Evolutionary conservation across 2,113 vertebrate species (phyloP).

Genomic region (mouse (Mus musculus)): DNA sequence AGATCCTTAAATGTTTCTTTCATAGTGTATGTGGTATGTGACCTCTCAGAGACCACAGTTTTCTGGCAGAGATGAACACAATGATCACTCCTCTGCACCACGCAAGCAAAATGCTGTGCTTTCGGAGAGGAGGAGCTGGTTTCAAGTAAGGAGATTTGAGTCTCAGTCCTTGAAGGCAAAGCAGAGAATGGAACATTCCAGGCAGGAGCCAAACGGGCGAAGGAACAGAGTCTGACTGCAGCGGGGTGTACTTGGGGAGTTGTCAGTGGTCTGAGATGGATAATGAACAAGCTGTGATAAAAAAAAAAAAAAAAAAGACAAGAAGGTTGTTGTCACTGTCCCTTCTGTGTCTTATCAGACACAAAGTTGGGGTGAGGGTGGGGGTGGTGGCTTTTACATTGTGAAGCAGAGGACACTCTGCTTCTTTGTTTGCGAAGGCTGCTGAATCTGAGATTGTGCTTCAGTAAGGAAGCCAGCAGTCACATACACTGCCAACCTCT

Average conservation of each 20-base stretch:
- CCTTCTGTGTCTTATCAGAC: not conserved
- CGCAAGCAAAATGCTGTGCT: not conserved
- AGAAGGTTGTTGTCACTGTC: not conserved
- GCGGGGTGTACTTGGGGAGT: not conserved
- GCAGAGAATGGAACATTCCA: not conserved
- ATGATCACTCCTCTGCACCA: not conserved
- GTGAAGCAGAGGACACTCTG: not conserved
- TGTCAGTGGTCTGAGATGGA: too few relatives aligned
- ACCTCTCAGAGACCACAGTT: not conserved
- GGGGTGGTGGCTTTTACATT: not conserved
- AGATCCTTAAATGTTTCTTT: not conserved
- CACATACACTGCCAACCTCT: not conserved
- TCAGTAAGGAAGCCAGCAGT: not conserved
- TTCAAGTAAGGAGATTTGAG: not conserved
- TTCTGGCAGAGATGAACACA: not conserved
- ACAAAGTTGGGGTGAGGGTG: too few relatives aligned
- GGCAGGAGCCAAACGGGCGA: not conserved
- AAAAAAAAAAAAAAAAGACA: too few relatives aligned
- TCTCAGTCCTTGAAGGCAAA: not conserved
- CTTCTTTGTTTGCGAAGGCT: not conserved
- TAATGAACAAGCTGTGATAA: not conserved
- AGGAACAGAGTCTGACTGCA: not conserved
- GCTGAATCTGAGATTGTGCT: not conserved
- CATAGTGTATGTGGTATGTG: not conserved
- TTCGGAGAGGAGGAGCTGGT: not conserved